These are phyloP conservation scores for Dipodomys ordii DNA, from an alignment of 2,113 vertebrate genomes.

Conservation along the genomic window DNA sequence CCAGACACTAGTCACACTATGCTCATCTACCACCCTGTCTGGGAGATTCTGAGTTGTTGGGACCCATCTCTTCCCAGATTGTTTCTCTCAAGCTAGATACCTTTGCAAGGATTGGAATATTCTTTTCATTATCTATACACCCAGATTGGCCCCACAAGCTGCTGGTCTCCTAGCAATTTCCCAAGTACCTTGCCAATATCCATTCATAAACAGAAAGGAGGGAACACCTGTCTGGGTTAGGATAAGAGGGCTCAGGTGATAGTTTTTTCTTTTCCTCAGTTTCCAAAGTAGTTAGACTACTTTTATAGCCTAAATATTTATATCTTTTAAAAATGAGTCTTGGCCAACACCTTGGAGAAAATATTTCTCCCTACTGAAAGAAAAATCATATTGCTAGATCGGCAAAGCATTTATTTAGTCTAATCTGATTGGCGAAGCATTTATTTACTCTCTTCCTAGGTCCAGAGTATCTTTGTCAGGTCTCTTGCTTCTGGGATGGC, in stretches of 20 bases:
- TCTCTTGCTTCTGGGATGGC: not conserved
- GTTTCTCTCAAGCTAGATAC: not conserved
- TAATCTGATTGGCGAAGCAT: not conserved
- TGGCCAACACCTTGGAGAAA: slow-evolving; percentile 10
- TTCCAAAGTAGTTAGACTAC: not conserved
- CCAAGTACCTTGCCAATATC: not conserved
- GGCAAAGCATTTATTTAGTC: not conserved
- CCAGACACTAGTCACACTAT: not conserved
- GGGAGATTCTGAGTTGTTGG: not conserved
- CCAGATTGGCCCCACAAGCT: not conserved
- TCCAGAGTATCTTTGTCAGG: not conserved
- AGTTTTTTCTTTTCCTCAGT: not conserved
- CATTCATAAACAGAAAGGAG: not conserved
- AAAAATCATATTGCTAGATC: not conserved
- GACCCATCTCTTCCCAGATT: not conserved
- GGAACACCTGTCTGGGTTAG: not conserved
- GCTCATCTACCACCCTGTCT: rapidly evolving
- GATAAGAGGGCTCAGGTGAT: not conserved
- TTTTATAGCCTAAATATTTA: not conserved
- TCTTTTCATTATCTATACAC: too few species aligned
- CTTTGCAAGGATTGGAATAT: not conserved
- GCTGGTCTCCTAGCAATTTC: not conserved
- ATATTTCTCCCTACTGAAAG: not conserved
- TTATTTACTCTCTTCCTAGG: not conserved
- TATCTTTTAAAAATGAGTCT: slow-evolving; percentile 14